Evolutionary conservation across 2,113 vertebrate species (phyloP).

Genomic region (Chaetodon auriga): DNA sequence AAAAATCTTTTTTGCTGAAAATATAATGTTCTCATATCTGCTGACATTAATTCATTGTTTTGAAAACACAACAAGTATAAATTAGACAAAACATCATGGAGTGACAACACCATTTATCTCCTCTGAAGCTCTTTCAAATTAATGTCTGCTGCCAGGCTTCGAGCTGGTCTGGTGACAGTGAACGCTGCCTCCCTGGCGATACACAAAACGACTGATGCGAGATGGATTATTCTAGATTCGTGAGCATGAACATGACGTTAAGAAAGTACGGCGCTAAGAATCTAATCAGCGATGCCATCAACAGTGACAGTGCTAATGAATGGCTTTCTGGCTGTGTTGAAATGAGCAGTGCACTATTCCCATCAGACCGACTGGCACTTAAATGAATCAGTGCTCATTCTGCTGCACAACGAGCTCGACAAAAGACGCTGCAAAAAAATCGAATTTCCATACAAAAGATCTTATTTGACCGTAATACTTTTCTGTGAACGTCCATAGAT

Average conservation of each 20-base stretch:
- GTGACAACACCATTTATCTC: background rate
- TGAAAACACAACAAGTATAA: background rate
- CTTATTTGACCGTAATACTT: background rate
- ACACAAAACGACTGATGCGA: conserved; percentile 1
- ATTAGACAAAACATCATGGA: background rate
- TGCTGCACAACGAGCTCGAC: conserved; percentile 7
- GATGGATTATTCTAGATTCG: conserved; percentile 45
- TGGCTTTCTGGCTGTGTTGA: conserved; percentile 30
- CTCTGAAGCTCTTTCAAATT: background rate
- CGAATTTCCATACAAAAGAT: background rate
- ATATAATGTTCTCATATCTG: background rate
- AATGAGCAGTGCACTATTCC: conserved; percentile 35
- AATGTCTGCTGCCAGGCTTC: conserved; percentile 5
- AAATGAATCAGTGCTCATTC: conserved; percentile 22
- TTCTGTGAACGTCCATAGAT: background rate
- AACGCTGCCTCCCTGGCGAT: conserved; percentile 5
- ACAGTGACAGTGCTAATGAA: conserved; percentile 39
- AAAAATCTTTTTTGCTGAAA: too few species aligned
- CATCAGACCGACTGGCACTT: conserved; percentile 20
- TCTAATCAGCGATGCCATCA: conserved; percentile 35
- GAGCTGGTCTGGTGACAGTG: background rate
- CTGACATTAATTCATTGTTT: background rate
- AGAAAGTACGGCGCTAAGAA: conserved; percentile 28
- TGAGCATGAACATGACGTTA: conserved; percentile 29
- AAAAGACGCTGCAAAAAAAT: background rate